Conservation (phyloP, 2,797 vertebrate species). For the Falco concolor region DNA sequence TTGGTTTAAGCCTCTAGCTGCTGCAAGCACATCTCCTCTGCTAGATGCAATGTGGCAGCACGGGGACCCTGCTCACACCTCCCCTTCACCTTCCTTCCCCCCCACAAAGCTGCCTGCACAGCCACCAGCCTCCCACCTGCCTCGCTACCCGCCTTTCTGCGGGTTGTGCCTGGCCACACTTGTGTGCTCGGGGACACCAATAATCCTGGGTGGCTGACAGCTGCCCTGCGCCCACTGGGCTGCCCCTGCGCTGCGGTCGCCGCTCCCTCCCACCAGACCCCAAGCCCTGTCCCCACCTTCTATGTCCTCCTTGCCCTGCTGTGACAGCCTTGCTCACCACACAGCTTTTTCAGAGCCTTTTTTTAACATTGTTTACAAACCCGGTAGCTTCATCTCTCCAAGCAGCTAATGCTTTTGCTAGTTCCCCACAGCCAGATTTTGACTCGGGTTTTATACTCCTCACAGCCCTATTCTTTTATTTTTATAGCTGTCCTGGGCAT, state of each 20-base stretch:
- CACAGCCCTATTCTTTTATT: background rate
- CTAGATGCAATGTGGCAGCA: background rate
- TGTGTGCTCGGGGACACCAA: background rate
- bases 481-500: background rate
- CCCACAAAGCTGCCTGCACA: background rate
- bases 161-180: background rate
- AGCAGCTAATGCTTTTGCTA: background rate
- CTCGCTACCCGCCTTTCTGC: background rate
- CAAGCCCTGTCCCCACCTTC: background rate
- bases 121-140: background rate
- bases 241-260: rapidly evolving
- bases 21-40: background rate
- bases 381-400: background rate
- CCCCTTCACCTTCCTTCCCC: background rate
- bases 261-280: background rate
- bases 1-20: background rate
- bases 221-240: rapidly evolving
- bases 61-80: background rate
- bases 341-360: background rate
- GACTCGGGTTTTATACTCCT: background rate
- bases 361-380: background rate
- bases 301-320: background rate
- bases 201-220: background rate
- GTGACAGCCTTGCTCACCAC: rapidly evolving
- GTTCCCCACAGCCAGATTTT: background rate